A percentile compares a stretch with the other conserved stretches of the same genome.
Conservation (phyloP, 1,140 invertebrate species). For the Rhysida immarginata region DNA sequence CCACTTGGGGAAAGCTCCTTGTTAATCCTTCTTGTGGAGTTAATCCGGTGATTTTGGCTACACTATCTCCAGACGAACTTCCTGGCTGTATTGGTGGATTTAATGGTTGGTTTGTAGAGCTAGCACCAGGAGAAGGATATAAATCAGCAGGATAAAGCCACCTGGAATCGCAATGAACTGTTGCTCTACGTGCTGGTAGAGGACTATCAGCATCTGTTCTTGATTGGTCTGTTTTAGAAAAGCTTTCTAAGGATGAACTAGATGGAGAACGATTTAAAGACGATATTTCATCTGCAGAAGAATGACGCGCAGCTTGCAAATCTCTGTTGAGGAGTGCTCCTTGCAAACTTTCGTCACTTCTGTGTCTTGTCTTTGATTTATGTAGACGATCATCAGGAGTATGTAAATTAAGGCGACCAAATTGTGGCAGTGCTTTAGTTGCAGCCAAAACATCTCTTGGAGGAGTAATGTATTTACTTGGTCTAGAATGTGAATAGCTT, state of each 20-base stretch:
- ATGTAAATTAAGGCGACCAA: conserved; percentile 16
- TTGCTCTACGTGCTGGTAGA: conserved; percentile 28
- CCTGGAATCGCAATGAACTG: conserved; percentile 27
- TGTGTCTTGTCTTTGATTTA: conserved; percentile 28
- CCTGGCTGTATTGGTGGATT: neutral
- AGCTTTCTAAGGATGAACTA: conserved; percentile 63
- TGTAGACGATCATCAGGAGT: conserved; percentile 19
- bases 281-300: conserved; percentile 61
- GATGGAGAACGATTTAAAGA: conserved; percentile 60
- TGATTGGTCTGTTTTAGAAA: conserved; percentile 38
- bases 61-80: conserved; percentile 9
- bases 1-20: conserved; percentile 7
- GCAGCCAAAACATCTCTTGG: conserved; percentile 15
- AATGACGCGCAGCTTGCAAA: conserved; percentile 34
- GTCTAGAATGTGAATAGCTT: conserved; percentile 6
- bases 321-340: conserved; percentile 25
- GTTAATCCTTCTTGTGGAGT: neutral
- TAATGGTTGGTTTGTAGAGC: neutral
- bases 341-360: conserved; percentile 46
- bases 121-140: neutral
- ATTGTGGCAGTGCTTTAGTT: conserved; percentile 20
- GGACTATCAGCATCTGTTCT: conserved; percentile 44
- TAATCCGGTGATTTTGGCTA: conserved; percentile 1
- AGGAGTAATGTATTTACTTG: conserved; percentile 8
- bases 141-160: conserved; percentile 42